phyloP scores from a whole-genome alignment of 1,140 invertebrate genomes.

The Drosophila albomicans region DNA sequence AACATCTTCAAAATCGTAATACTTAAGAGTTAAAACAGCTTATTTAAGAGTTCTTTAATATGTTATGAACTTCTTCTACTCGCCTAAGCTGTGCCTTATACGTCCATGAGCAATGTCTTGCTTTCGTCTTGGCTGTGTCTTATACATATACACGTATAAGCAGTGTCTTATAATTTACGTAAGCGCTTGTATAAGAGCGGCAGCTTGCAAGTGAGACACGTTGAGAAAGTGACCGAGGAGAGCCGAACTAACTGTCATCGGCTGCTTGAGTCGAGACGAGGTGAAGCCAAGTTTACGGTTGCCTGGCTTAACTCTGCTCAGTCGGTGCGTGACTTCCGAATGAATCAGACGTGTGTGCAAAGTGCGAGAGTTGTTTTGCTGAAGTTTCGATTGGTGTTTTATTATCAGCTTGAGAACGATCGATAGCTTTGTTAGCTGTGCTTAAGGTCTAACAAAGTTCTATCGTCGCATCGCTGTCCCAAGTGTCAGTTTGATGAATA shows the following conservation, averaged over 20 bases:
- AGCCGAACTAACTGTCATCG: conserved; percentile 36
- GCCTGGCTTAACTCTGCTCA: conserved; percentile 34
- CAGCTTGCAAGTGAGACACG: conserved; percentile 17
- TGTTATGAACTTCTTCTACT: conserved; percentile 17
- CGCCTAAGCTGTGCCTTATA: not conserved
- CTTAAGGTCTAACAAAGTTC: conserved; percentile 70
- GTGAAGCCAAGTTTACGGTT: conserved; percentile 47
- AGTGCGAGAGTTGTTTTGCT: not conserved
- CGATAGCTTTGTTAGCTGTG: conserved; percentile 71
- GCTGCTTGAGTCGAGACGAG: conserved; percentile 25
- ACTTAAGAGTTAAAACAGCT: too few species aligned
- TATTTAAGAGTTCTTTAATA: not conserved
- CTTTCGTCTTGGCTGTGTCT: not conserved
- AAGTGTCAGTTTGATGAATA: conserved; percentile 10
- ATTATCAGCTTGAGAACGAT: conserved; percentile 33
- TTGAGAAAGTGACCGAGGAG: conserved; percentile 13
- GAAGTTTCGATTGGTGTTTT: not conserved
- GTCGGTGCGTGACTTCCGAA: conserved; percentile 65
- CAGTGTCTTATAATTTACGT: conserved; percentile 7
- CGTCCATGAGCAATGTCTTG: not conserved
- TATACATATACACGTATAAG: not conserved
- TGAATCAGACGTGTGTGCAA: conserved; percentile 46
- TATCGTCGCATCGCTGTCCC: conserved; percentile 22
- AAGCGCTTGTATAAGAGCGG: not conserved
- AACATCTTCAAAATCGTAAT: not conserved